Evolutionary conservation across 1,140 invertebrate genomes (phyloP).

Genomic region (Drosophila rhopaloa): DNA sequence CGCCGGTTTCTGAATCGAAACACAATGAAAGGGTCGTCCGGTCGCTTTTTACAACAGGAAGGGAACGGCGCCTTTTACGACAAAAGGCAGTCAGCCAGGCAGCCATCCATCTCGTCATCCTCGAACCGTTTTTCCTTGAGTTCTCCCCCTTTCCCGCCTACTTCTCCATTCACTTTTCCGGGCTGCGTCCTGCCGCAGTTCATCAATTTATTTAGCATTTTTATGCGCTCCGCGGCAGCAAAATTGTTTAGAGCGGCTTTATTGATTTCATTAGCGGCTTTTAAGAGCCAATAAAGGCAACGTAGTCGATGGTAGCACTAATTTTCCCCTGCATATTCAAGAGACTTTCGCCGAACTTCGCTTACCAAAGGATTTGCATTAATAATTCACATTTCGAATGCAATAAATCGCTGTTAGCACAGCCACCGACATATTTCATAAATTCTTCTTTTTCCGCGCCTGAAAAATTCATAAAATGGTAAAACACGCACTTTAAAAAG

Average conservation of each 20-base stretch:
- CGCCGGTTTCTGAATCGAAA: constrained; percentile 17
- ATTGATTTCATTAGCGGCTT: constrained; percentile 77
- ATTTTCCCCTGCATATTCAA: constrained; percentile 36
- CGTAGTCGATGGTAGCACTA: background rate
- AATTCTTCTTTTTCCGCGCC: constrained; percentile 12
- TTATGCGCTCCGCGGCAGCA: constrained; percentile 49
- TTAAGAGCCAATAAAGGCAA: constrained; percentile 62
- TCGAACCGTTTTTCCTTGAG: constrained; percentile 9
- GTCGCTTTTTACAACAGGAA: constrained; percentile 47
- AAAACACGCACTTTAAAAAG: constrained; percentile 3
- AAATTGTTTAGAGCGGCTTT: constrained; percentile 64
- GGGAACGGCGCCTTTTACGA: constrained; percentile 53
- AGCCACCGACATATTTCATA: constrained; percentile 9
- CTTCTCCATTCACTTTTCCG: constrained; percentile 22
- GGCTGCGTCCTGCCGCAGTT: constrained; percentile 56
- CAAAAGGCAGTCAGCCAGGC: constrained; percentile 39
- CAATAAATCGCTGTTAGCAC: constrained; percentile 39
- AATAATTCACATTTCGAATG: constrained; percentile 31
- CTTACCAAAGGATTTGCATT: constrained; percentile 33
- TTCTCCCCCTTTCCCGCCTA: background rate
- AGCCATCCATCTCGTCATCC: constrained; percentile 34
- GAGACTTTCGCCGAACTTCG: background rate
- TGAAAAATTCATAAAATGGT: constrained; percentile 32
- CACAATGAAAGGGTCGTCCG: constrained; percentile 50
- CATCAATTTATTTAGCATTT: constrained; percentile 80